Evolutionary conservation across 2,113 vertebrate species (phyloP).

Genomic region (Notarius lentiginosus): DNA sequence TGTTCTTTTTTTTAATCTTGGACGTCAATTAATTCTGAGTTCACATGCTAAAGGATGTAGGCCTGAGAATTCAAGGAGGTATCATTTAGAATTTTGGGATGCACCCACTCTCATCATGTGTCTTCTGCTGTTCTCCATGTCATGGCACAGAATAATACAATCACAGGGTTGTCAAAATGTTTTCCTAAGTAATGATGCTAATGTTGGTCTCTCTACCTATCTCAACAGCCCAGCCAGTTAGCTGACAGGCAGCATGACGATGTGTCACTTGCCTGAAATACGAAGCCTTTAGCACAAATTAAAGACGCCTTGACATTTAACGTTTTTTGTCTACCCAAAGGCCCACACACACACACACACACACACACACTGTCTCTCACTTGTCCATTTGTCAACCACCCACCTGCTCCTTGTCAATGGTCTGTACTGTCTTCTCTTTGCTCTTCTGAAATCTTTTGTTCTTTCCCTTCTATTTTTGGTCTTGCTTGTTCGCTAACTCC

Average conservation of each 20-base stretch:
- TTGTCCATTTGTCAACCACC: conserved; percentile 14
- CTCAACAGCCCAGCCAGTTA: conserved; percentile 1
- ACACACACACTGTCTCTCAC: conserved; percentile 12
- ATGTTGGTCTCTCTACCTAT: conserved; percentile 15
- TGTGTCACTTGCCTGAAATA: conserved; percentile 22
- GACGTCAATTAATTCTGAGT: background rate
- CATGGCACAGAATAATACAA: background rate
- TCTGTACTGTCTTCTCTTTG: background rate
- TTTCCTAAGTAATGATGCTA: conserved; percentile 24
- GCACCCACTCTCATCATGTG: background rate
- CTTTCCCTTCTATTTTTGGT: background rate
- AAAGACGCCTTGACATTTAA: conserved; percentile 48
- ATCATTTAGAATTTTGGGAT: background rate
- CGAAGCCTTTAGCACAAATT: background rate
- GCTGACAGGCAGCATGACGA: conserved; percentile 14
- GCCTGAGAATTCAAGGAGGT: background rate
- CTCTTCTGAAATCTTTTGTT: background rate
- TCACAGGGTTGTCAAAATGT: conserved; percentile 19
- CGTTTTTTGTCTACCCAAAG: conserved; percentile 25
- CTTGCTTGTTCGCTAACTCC: background rate
- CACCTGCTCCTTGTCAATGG: background rate
- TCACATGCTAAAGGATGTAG: background rate
- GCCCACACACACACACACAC: background rate
- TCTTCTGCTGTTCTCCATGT: conserved; percentile 13
- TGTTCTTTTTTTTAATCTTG: background rate